Conservation (phyloP, 23 tunicate species). For the Styela clava region DNA sequence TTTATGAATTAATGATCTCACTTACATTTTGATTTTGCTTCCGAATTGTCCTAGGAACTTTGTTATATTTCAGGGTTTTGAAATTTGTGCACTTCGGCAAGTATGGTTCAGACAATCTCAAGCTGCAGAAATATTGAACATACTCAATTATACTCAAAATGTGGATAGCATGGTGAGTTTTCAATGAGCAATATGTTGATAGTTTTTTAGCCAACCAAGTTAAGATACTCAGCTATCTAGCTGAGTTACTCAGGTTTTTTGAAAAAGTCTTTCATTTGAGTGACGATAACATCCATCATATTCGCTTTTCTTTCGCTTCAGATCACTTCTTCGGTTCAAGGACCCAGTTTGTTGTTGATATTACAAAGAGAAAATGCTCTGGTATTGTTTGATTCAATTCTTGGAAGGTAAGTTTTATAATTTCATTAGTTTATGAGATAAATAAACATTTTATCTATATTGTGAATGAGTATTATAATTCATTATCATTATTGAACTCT, state of each 20-base stretch:
- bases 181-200: too few relatives aligned
- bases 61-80: conserved; percentile 73
- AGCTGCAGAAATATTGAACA: conserved; percentile 18
- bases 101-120: conserved; percentile 42
- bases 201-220: too few relatives aligned
- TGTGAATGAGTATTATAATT: neutral
- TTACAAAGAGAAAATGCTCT: conserved; percentile 73
- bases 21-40: too few relatives aligned
- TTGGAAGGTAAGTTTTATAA: conserved; percentile 49
- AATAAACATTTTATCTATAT: neutral
- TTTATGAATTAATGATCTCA: too few relatives aligned
- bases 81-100: conserved; percentile 60
- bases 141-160: neutral
- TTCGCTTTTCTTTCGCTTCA: neutral
- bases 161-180: neutral
- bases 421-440: neutral
- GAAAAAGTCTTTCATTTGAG: too few relatives aligned
- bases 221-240: too few relatives aligned
- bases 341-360: conserved; percentile 46
- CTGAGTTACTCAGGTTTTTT: too few relatives aligned
- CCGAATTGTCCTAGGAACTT: too few relatives aligned
- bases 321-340: conserved; percentile 23
- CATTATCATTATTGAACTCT: neutral
- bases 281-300: too few relatives aligned
- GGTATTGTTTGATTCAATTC: conserved; percentile 60